Percentiles rank a stretch among this genome's conserved stretches.
These are phyloP conservation scores for Leptothorax acervorum DNA, from an alignment of 2,888 invertebrate species.

Conservation along the genomic window DNA sequence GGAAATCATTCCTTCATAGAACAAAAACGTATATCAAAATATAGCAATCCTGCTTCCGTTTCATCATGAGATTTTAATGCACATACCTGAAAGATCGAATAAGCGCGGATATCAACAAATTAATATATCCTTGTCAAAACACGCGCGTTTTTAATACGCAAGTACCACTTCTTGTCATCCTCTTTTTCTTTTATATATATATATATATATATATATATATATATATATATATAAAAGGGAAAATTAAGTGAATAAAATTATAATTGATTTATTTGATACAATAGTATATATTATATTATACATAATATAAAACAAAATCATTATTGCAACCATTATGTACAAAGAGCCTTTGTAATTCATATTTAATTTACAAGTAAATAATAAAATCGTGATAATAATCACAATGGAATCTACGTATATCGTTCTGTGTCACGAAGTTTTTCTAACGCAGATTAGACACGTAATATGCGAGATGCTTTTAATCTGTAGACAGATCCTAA, in stretches of 20 bases:
- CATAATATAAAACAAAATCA: constrained; percentile 83
- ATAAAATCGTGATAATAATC: constrained; percentile 79
- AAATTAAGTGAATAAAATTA: constrained; percentile 73
- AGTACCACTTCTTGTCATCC: constrained; percentile 64
- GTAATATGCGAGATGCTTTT: not conserved
- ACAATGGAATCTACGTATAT: constrained; percentile 62
- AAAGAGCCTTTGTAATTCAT: constrained; percentile 85
- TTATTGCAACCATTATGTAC: constrained; percentile 84
- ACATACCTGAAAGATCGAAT: not conserved
- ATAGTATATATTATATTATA: constrained; percentile 77
- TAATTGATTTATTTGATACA: constrained; percentile 84
- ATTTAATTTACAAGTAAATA: constrained; percentile 85
- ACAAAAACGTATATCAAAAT: not conserved
- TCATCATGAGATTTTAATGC: constrained; percentile 24
- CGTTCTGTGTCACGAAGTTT: constrained; percentile 21
- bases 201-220: constrained; percentile 13
- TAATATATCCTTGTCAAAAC: not conserved
- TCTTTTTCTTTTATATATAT: not conserved
- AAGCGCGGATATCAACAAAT: not conserved
- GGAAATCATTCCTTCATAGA: constrained; percentile 25
- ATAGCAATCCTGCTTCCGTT: not conserved
- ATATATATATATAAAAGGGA: constrained; percentile 38
- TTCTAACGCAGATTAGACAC: not conserved
- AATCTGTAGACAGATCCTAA: constrained; percentile 2
- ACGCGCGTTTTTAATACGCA: not conserved